Evolutionary conservation across 53 echinoderm and acorn worm species (phyloP).

Genomic region (Stichopus horrens): DNA sequence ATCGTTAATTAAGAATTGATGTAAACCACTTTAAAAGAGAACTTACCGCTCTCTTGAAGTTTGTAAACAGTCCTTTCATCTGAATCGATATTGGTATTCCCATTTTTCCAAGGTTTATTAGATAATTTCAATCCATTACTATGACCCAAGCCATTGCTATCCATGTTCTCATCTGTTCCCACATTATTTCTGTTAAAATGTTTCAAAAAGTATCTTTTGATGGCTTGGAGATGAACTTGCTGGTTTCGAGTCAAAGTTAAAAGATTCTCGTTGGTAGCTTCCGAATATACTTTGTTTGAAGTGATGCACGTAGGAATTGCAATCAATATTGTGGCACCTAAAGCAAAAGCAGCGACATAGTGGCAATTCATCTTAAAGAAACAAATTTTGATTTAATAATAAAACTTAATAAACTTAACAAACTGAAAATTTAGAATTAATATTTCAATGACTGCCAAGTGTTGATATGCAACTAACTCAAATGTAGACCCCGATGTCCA

Average conservation of each 20-base stretch:
- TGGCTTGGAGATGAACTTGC: not conserved
- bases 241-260: not conserved
- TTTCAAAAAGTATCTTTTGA: conserved; percentile 11
- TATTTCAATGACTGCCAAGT: no score
- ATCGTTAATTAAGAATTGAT: no score
- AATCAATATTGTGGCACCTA: not conserved
- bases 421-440: no score
- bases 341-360: not conserved
- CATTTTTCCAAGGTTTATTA: no score
- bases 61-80: not conserved
- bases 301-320: not conserved
- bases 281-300: not conserved
- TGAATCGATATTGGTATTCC: no score
- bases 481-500: no score
- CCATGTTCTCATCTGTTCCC: not conserved
- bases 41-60: not conserved
- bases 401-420: no score
- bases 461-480: no score
- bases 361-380: not conserved
- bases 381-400: no score
- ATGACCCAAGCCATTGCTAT: not conserved
- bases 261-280: not conserved
- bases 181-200: conserved; percentile 1
- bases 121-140: no score
- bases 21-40: no score